Evolutionary conservation across 2,888 invertebrate genomes (phyloP).

Genomic region (Caenorhabditis sinica): DNA sequence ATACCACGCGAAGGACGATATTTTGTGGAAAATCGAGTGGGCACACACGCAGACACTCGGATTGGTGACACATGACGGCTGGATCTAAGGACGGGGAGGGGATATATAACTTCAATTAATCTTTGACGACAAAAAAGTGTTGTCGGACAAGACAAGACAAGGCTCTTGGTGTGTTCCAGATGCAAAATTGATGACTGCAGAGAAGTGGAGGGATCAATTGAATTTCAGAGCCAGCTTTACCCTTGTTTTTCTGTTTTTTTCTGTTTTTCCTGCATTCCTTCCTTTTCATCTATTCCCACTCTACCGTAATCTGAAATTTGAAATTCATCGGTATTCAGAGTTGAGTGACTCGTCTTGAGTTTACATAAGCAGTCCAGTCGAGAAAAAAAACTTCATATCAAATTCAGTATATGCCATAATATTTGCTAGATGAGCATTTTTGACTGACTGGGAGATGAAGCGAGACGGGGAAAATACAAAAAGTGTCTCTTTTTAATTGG

Average conservation of each 20-base stretch:
- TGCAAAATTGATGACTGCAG: conserved; percentile 39
- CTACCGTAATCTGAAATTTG: conserved; percentile 17
- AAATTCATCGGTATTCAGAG: conserved; percentile 54
- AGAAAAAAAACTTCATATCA: conserved; percentile 55
- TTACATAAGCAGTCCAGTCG: conserved; percentile 39
- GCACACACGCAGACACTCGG: conserved; percentile 26
- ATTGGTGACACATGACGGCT: conserved; percentile 57
- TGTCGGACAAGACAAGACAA: conserved; percentile 40
- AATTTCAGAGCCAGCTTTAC: conserved; percentile 15
- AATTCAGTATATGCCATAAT: conserved; percentile 57
- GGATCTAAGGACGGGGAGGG: conserved; percentile 13
- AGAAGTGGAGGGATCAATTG: conserved; percentile 14
- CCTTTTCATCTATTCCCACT: not conserved
- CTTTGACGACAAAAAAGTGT: conserved; percentile 61
- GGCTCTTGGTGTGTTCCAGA: conserved; percentile 53
- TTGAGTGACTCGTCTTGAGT: conserved; percentile 20
- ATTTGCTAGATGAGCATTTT: conserved; percentile 35
- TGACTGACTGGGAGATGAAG: no score
- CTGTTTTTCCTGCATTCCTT: not conserved
- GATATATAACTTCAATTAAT: conserved; percentile 67
- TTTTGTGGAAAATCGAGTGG: conserved; percentile 42
- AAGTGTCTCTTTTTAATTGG: conserved; percentile 53
- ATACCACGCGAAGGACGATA: conserved; percentile 52
- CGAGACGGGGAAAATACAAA: conserved; percentile 2
- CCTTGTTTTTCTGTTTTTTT: not conserved